phyloP scores from a whole-genome alignment of 2,888 invertebrate genomes.

The Nemotelus nigrinus region DNA sequence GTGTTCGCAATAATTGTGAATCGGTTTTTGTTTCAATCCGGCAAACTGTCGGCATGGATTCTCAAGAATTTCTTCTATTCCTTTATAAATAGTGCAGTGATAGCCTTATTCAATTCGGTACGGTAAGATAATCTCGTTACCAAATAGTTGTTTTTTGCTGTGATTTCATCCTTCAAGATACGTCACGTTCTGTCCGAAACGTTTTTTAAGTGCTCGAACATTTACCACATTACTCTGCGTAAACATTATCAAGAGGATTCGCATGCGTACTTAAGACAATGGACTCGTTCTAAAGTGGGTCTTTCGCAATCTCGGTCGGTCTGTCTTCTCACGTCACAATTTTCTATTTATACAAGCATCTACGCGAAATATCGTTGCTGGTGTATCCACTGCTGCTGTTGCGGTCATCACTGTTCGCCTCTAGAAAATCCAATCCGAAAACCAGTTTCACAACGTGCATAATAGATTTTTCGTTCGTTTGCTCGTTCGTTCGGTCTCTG shows the following conservation, averaged over 20 bases:
- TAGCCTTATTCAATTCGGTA: too few species aligned
- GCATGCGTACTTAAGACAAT: constrained; percentile 32
- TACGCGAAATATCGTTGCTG: constrained; percentile 29
- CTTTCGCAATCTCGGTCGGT: constrained; percentile 39
- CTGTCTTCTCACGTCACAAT: constrained; percentile 33
- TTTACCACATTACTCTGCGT: neutral
- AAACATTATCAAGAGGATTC: constrained; percentile 1
- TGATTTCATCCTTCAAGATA: too few species aligned
- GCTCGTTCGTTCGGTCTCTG: constrained; percentile 4
- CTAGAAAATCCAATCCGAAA: constrained; percentile 17
- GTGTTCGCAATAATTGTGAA: too few species aligned
- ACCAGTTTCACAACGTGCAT: constrained; percentile 40
- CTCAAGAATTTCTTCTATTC: too few species aligned
- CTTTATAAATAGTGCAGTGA: too few species aligned
- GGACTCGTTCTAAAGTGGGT: constrained; percentile 43
- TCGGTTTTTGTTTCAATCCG: too few species aligned
- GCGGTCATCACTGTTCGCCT: neutral
- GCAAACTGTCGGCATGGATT: too few species aligned
- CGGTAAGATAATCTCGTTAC: too few species aligned
- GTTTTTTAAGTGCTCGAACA: neutral
- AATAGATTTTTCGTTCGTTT: neutral
- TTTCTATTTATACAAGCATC: constrained; percentile 39
- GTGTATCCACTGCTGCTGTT: neutral
- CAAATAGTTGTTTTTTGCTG: too few species aligned
- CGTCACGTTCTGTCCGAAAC: neutral